Base-by-base conservation (phyloP, 2,113 vertebrate genomes). In the Cheilinus undulatus region DNA sequence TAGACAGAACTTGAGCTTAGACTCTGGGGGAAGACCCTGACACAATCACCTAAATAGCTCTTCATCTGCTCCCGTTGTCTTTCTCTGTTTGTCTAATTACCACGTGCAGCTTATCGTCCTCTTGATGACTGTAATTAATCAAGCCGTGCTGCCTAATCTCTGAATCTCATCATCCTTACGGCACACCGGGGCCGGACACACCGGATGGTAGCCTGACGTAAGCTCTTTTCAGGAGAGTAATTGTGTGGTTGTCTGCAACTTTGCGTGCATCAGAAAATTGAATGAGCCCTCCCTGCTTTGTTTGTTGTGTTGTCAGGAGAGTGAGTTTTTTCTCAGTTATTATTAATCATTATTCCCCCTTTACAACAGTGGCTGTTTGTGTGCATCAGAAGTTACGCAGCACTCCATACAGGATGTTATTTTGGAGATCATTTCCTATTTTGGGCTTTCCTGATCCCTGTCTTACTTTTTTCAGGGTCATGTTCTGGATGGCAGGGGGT, bases 121-220 rank as follows among this genome's bases (percentile, higher is more conserved):
- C 84, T n/a, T 82, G 86, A 91, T 91, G 84, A 83, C 83, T 82
- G 69, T 87, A 87, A 90, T 91, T 89, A 86, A 92, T 91, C 89
- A 91, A 88, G 74, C 85, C 76, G 24, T 82, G 76, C 86, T 84
- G 70, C 79, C 80, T 91, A 90, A 91, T 92, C 88, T 84, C 80
- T 58, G 85, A 50, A 79, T 83, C 83, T 79, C 74, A 69, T 86
- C 88, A 72, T 85, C 87, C 78, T 84, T 59, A 73, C 76, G 38
- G 85, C 34, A 22, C 76, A 79, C 51, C 76, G 50, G 70, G 64
- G 82, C 82, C 11, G 71, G 57, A 72, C 82, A 51, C 73, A 32
- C 81, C 79, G 83, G 67, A 84, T 85, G 88, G 80, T 22, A 56
- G 69, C 82, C 83, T 87, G 83, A 81, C 59, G 85, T 86, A 83